Conservation (phyloP, 37 sponge, comb jelly and placozoan species). For the Aplysina aerophoba region DNA sequence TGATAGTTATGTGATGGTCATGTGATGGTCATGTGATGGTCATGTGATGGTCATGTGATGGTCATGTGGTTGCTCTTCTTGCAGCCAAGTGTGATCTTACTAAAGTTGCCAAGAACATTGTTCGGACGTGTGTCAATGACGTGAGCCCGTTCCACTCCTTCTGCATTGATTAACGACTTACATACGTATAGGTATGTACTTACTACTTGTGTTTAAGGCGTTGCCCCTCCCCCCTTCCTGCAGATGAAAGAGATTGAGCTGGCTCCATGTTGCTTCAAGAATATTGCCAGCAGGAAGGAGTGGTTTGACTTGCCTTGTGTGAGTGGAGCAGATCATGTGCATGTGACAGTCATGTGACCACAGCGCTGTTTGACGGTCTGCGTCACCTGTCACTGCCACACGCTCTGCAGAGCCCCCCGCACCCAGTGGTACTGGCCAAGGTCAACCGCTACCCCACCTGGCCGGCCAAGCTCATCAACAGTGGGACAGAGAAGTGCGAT, state of each 20-base stretch:
- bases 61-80: not conserved
- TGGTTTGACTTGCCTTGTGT: conserved; percentile 92
- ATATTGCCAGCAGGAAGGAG: conserved; percentile 75
- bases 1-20: too few species aligned
- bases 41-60: not conserved
- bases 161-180: too few species aligned
- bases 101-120: conserved; percentile 85
- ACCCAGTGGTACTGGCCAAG: conserved; percentile 88
- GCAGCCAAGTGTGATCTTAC: conserved; percentile 81
- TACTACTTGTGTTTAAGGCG: too few species aligned
- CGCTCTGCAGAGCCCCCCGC: conserved; percentile 63
- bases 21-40: too few species aligned
- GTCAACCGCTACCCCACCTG: conserved; percentile 91
- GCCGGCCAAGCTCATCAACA: conserved; percentile 94
- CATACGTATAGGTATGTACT: too few species aligned
- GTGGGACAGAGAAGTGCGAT: conserved; percentile 84
- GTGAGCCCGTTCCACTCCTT: conserved; percentile 51
- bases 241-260: conserved; percentile 91
- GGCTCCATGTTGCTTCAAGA: conserved; percentile 86
- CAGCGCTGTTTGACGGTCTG: not conserved
- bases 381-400: not conserved
- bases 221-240: not conserved
- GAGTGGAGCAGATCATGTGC: too few species aligned
- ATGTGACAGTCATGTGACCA: not conserved
- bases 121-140: conserved; percentile 84